Conservation (phyloP, 2,113 vertebrate genomes). For the Ploceus nigricollis region DNA sequence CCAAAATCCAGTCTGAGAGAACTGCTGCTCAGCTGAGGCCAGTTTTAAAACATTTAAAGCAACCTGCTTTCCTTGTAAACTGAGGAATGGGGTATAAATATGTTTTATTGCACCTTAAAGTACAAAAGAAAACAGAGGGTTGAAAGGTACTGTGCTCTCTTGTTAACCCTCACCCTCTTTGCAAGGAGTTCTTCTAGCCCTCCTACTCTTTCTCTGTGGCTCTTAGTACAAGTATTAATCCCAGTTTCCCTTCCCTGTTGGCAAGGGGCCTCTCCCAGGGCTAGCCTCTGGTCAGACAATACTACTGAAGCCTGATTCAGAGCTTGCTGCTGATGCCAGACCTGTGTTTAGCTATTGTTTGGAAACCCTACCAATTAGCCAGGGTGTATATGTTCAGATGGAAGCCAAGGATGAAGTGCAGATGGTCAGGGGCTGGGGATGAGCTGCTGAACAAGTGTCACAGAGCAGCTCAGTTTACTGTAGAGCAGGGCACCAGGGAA, state of each 20-base stretch:
- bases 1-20: background rate
- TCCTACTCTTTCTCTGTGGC: background rate
- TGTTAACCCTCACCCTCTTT: background rate
- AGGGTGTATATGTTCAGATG: background rate
- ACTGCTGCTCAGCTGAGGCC: background rate
- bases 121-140: background rate
- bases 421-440: background rate
- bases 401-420: background rate
- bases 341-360: background rate
- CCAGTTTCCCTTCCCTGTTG: background rate
- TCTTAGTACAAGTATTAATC: background rate
- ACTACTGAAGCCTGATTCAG: background rate
- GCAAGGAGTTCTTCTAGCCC: background rate
- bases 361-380: background rate
- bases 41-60: background rate
- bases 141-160: background rate
- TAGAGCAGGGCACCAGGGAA: background rate
- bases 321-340: background rate
- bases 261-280: background rate
- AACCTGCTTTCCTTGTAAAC: slow-evolving; percentile 11
- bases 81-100: background rate
- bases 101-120: background rate
- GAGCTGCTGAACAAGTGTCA: background rate
- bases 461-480: background rate
- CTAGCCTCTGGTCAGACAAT: background rate